These are phyloP conservation scores for Patella ulyssiponensis DNA, from an alignment of 2,888 invertebrate species.

Conservation along the genomic window DNA sequence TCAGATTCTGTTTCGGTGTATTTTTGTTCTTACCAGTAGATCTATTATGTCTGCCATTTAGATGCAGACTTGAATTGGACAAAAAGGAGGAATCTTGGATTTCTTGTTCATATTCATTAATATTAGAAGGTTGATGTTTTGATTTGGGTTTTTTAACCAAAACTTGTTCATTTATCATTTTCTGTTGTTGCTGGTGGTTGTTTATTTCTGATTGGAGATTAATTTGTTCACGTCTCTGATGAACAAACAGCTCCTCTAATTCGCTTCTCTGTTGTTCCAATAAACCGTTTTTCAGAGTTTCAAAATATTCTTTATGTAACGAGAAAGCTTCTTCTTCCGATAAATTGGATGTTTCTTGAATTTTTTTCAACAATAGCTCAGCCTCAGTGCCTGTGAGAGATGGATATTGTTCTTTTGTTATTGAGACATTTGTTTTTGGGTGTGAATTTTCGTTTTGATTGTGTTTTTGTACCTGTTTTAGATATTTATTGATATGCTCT, in stretches of 20 bases:
- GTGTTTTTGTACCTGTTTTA: constrained; percentile 60
- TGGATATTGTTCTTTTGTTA: not conserved
- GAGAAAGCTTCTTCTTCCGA: constrained; percentile 53
- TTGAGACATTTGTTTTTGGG: not conserved
- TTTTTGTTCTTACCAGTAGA: constrained; percentile 39
- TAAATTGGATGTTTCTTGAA: constrained; percentile 15
- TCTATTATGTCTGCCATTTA: constrained; percentile 47
- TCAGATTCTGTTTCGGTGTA: constrained; percentile 49
- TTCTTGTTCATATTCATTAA: not conserved
- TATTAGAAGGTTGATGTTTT: not conserved
- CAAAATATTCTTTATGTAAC: constrained; percentile 60
- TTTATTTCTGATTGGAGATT: constrained; percentile 57
- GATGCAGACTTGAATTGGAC: constrained; percentile 47
- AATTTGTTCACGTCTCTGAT: constrained; percentile 76
- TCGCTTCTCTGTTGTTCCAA: constrained; percentile 76
- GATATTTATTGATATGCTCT: constrained; percentile 66
- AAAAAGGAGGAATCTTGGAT: constrained; percentile 36
- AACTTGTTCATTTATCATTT: no score
- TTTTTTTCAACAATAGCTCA: not conserved
- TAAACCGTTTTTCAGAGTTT: constrained; percentile 56
- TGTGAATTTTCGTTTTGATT: constrained; percentile 9
- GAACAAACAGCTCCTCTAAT: constrained; percentile 61
- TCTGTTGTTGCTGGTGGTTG: constrained; percentile 4
- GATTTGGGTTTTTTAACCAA: not conserved
- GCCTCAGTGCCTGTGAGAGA: constrained; percentile 1